Evolutionary conservation across 2,888 invertebrate genomes (phyloP).

Genomic region (Podotricha telesiphe): DNA sequence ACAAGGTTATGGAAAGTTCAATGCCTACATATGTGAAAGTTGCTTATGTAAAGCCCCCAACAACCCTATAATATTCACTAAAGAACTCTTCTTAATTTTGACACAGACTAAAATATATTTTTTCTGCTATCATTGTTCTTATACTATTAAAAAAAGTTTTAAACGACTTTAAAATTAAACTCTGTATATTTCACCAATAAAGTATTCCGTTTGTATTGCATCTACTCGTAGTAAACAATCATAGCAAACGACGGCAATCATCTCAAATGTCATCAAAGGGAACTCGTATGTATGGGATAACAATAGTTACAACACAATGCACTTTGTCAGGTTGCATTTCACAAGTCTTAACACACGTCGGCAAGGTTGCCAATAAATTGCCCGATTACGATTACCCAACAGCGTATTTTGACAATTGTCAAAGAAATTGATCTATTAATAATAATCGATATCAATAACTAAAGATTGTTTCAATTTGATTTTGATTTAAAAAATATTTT

Average conservation of each 20-base stretch:
- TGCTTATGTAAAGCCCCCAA: constrained; percentile 15
- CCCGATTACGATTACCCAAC: constrained; percentile 28
- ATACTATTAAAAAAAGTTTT: too few species aligned
- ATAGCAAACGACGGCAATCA: constrained; percentile 39
- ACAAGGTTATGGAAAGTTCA: constrained; percentile 43
- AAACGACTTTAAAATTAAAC: too few species aligned
- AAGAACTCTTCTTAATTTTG: neutral
- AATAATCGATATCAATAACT: constrained; percentile 1
- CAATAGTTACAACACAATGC: constrained; percentile 39
- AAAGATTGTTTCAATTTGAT: neutral
- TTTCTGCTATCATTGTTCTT: neutral
- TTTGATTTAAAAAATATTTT: neutral
- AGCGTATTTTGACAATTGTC: constrained; percentile 25
- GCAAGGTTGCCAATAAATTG: constrained; percentile 41
- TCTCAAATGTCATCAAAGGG: constrained; percentile 45
- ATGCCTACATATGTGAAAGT: constrained; percentile 62
- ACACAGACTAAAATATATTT: neutral
- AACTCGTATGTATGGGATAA: constrained; percentile 45
- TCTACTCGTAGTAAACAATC: constrained; percentile 39
- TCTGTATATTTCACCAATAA: constrained; percentile 26
- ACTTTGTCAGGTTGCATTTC: constrained; percentile 38
- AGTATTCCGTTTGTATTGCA: constrained; percentile 19
- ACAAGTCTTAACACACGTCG: constrained; percentile 35
- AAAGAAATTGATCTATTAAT: constrained; percentile 32
- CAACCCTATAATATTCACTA: neutral